Evolutionary conservation across 2,113 vertebrate genomes (phyloP), one percentile per base, ranked within the genome.

Genomic region (Neolamprologus cancellatus): DNA sequence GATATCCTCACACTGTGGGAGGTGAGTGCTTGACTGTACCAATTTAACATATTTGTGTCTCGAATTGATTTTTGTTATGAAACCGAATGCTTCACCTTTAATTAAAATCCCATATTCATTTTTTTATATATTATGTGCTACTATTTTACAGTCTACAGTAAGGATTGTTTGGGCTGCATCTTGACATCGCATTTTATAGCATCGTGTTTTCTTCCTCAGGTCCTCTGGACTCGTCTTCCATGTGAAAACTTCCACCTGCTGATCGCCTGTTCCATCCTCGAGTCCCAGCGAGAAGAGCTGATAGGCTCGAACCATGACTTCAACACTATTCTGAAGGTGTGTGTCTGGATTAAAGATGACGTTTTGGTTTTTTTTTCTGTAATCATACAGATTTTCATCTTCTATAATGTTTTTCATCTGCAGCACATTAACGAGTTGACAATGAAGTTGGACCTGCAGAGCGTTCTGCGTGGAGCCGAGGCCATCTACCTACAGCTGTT

Each of bases 361-460:
- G 5, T 2, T 3, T 1, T 12, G 52, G 3, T 7, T 53, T 32
- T 28, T 28, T 17, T 54, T 5, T 54, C 6, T 46, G 3, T 34
- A 8, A 28, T 8, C 5, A 3, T 2, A 18, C 30, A 4, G n/a
- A 3, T 30, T 76, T 79, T 59, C 4, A 17, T 36, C 3, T 7
- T 64, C 4, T 36, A 12, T 18, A 3, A 12, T 41, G 23, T 80
- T 30, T 46, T 54, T 23, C 82, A 83, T 87, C 86, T 55, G 5
- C 95, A 98, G 98, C 98, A 98, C 94, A 98, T 98, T 55, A 98
- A 98, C 1, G 98, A 98, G 79, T 87, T 98, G 95, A 97, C 97
- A 11, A 98, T 98, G 98, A 97, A 95, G 96, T 89, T 98, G 95
- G 97, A 97, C 18, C 95, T 98, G 90, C 96, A 97, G 87, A 93